Evolutionary conservation across 1,140 invertebrate species (phyloP), one percentile per base, ranked within the genome.

Genomic region (Drosophila suzukii): DNA sequence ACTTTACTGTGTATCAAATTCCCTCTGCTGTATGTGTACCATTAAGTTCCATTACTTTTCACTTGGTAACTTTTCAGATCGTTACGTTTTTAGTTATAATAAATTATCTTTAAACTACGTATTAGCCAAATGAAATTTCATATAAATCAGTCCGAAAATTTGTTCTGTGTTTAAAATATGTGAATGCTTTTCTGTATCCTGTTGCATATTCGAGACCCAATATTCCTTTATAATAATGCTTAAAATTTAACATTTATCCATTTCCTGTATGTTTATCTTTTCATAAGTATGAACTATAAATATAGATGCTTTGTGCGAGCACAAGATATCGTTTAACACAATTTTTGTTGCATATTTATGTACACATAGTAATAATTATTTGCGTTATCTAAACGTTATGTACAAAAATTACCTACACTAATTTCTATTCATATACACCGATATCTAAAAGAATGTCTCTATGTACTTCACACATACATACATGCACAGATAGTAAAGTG

Each of bases 391-490:
- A 79, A 68, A 71, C 46, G 27, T 73, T 89, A 89, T 89, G 30
- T 89, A 89, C 84, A 89, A 84, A 72, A 81, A 85, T 89, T 84
- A 32, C 77, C 80, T 89, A 89, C 61, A 53, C 68, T 75, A 27
- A 27, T 27, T 27, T 27, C 27, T 4, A 83, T 66, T 58, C 49
- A 75, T 78, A 78, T 63, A 80, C 50, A 75, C 32, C 59, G 53
- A 61, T 66, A 56, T 57, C 51, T 51, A 34, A 34, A 34, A 55
- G 39, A 44, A 59, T 72, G 49, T 59, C 44, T 41, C 27, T 73
- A 41, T 72, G 55, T 47, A 49, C 59, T 27, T 27, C 51, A 59
- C 57, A 51, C 55, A 39, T 65, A 51, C 59, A 34, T 41, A 24
- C 61, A 63, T 46, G 20, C 74, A 59, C 57, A 61, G 57, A 78